These are phyloP conservation scores for Amphipoea lucens DNA, from an alignment of 2,888 invertebrate genomes.

Conservation along the genomic window DNA sequence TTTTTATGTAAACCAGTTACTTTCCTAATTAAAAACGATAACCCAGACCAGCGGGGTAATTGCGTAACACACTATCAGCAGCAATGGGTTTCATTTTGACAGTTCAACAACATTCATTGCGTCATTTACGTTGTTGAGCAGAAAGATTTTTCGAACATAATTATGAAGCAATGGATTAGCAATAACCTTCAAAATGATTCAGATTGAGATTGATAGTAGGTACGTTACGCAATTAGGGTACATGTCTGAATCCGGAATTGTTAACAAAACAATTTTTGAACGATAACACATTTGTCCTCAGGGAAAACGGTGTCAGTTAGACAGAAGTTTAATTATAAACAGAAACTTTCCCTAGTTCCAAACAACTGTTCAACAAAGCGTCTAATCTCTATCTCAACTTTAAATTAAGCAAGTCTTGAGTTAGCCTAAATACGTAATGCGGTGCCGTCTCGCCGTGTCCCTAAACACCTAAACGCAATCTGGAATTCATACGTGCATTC, in stretches of 20 bases:
- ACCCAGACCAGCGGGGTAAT: too few species aligned
- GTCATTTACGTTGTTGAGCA: too few species aligned
- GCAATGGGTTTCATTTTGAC: too few species aligned
- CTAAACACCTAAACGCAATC: conserved; percentile 68
- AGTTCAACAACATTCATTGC: too few species aligned
- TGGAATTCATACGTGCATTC: conserved; percentile 70
- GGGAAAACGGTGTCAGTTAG: conserved; percentile 40
- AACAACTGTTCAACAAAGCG: conserved; percentile 54
- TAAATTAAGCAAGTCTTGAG: conserved; percentile 61
- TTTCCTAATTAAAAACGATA: not conserved
- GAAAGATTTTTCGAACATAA: too few species aligned
- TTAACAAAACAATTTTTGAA: conserved; percentile 19
- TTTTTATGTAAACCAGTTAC: not conserved
- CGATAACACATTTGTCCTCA: conserved; percentile 42
- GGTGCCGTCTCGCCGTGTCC: conserved; percentile 51
- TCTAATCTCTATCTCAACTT: conserved; percentile 60
- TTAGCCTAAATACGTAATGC: conserved; percentile 60
- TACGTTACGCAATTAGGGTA: too few species aligned
- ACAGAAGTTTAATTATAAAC: conserved; percentile 55
- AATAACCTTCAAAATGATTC: too few species aligned
- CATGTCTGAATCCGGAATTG: not conserved
- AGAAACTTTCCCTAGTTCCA: conserved; percentile 46
- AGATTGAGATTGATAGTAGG: too few species aligned
- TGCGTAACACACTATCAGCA: too few species aligned
- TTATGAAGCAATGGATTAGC: too few species aligned